Evolutionary conservation across 2,888 invertebrate species (phyloP), one percentile per base, ranked within the genome.

Genomic region (Cheilosia urbana): DNA sequence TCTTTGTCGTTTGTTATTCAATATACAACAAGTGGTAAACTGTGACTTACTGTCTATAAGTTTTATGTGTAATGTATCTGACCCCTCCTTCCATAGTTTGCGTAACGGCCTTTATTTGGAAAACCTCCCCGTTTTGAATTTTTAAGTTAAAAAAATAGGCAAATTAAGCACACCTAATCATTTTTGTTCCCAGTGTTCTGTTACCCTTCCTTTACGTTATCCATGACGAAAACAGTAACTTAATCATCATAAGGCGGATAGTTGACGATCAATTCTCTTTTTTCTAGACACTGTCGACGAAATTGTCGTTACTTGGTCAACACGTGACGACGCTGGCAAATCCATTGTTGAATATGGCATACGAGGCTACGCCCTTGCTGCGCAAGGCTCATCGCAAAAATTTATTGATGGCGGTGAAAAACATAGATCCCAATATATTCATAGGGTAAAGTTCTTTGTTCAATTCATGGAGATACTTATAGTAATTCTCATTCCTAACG

Each of bases 271-370:
- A 15, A 49, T n/a, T 72, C 53, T 72, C 17, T 69, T 58, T 19
- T 60, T 91, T 92, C 51, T 91, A 96, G 95, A 95, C 85, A 94
- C 93, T 89, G 92, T 94, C 63, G 94, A 93, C 87, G 95, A 96
- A 89, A 95, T 97, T 87, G 94, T 96, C 34, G 95, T 97, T 37
- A 97, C 97, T 87, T 97, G 97, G 97, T 95, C 95, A 2, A 97
- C 97, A 11, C 94, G 94, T 90, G 94, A 95, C 90, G 92, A 95
- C 88, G 95, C 96, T 0, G 88, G 92, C 15, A 93, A 94, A 87
- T 95, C 96, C 0, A 89, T 95, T 37, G 97, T 97, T 27, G 95
- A 96, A 91, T 97, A 96, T 90, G 97, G 97, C 2, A 94, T 94
- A 82, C 92, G 92, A 4, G 93, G 93, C n/a, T 93, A 95, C 89